These are phyloP conservation scores for Hetaerina titia DNA, from an alignment of 2,888 invertebrate genomes.

Conservation along the genomic window DNA sequence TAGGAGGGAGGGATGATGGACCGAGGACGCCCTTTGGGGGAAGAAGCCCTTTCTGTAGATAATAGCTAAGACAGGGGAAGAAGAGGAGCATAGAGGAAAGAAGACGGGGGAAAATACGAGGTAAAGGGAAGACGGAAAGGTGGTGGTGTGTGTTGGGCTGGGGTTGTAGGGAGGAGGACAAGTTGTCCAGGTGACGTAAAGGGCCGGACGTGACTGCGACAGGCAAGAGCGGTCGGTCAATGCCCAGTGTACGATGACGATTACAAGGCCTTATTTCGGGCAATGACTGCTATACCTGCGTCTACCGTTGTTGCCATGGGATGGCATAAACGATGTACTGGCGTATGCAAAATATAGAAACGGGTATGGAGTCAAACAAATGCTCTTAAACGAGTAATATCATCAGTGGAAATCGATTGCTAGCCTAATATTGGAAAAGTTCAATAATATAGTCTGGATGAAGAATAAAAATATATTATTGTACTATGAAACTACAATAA, in stretches of 20 bases:
- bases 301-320: not conserved
- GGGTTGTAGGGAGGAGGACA: not conserved
- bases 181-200: constrained; percentile 53
- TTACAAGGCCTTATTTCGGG: not conserved
- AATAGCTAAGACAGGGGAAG: constrained; percentile 11
- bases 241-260: constrained; percentile 38
- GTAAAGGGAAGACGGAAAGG: constrained; percentile 6
- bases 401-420: not conserved
- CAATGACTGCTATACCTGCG: not conserved
- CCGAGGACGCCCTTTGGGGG: constrained; percentile 15
- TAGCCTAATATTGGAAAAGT: not conserved
- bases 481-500: no score
- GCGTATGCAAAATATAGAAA: not conserved
- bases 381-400: not conserved
- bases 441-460: no score
- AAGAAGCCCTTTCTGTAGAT: constrained; percentile 39
- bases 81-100: not conserved
- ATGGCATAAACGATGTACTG: not conserved
- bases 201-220: constrained; percentile 63
- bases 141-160: not conserved
- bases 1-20: not conserved
- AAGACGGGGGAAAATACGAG: not conserved
- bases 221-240: constrained; percentile 45
- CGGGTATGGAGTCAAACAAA: not conserved
- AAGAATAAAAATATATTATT: no score